Percentiles rank a stretch among this genome's conserved stretches.
phyloP scores from a whole-genome alignment of 2,113 vertebrate genomes.

The Propithecus coquereli region DNA sequence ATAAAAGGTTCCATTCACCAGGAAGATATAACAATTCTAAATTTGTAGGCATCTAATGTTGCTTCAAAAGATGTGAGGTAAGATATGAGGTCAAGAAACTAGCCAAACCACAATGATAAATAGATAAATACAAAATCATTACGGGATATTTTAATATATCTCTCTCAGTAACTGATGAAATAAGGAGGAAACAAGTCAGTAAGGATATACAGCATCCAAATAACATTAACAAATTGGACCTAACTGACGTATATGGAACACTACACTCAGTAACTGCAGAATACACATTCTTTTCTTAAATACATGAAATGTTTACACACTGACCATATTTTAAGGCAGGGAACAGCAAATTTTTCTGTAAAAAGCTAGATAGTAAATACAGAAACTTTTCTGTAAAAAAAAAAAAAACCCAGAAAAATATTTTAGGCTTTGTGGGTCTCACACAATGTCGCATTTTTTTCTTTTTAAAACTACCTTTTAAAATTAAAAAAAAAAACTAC shows the following conservation, averaged over 20 bases:
- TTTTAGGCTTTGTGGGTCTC: background rate
- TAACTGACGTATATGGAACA: background rate
- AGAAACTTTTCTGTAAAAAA: background rate
- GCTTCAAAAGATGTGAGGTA: background rate
- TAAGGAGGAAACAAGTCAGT: background rate
- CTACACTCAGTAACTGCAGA: background rate
- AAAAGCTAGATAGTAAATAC: background rate
- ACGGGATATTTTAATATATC: background rate
- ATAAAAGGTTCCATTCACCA: background rate
- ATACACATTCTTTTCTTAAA: background rate
- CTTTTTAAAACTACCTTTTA: background rate
- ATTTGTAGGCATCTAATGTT: slow-evolving; percentile 15
- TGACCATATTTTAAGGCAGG: background rate
- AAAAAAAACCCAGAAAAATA: background rate
- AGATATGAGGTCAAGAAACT: background rate
- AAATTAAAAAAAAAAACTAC: background rate
- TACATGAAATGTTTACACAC: background rate
- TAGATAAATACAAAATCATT: background rate
- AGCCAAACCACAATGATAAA: slow-evolving; percentile 4
- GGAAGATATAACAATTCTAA: slow-evolving; percentile 27
- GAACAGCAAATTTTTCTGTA: background rate
- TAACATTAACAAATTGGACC: background rate
- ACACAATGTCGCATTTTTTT: background rate
- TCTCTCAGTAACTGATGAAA: background rate
- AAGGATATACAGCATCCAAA: background rate